These are phyloP conservation scores for Malurus elegans DNA, from an alignment of 2,113 vertebrate genomes.

Conservation along the genomic window DNA sequence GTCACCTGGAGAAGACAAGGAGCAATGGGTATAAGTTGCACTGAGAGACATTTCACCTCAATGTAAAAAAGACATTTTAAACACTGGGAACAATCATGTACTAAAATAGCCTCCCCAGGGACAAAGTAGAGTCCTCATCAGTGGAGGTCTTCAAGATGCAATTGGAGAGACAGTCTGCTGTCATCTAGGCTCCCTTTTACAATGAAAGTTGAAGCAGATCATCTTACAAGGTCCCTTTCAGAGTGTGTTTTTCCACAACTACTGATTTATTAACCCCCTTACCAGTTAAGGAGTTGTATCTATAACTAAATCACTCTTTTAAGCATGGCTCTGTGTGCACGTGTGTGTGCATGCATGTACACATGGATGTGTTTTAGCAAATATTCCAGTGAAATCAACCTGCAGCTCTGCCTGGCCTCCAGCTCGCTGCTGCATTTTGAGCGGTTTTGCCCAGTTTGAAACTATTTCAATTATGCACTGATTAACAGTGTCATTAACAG, in stretches of 20 bases:
- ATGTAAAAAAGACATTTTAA: not conserved
- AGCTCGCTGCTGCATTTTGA: not conserved
- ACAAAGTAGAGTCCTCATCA: not conserved
- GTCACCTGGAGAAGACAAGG: not conserved
- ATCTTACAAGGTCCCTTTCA: not conserved
- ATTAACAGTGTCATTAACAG: not conserved
- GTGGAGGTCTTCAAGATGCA: not conserved
- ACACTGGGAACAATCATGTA: not conserved
- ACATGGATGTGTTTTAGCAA: not conserved
- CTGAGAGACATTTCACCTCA: not conserved
- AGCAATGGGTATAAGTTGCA: accelerated
- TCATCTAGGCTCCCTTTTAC: not conserved
- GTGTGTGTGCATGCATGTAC: accelerated
- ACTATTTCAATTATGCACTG: not conserved
- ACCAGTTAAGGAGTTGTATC: not conserved
- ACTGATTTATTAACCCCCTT: not conserved
- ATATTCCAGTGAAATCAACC: not conserved
- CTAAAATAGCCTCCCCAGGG: not conserved
- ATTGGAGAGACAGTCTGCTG: not conserved
- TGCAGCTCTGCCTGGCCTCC: not conserved
- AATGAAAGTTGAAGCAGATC: not conserved
- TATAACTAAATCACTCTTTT: not conserved
- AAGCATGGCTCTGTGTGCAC: not conserved
- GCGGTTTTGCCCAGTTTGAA: not conserved
- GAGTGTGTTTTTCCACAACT: not conserved